phyloP scores from a whole-genome alignment of 2,797 vertebrate species.

The Tachyglossus aculeatus region DNA sequence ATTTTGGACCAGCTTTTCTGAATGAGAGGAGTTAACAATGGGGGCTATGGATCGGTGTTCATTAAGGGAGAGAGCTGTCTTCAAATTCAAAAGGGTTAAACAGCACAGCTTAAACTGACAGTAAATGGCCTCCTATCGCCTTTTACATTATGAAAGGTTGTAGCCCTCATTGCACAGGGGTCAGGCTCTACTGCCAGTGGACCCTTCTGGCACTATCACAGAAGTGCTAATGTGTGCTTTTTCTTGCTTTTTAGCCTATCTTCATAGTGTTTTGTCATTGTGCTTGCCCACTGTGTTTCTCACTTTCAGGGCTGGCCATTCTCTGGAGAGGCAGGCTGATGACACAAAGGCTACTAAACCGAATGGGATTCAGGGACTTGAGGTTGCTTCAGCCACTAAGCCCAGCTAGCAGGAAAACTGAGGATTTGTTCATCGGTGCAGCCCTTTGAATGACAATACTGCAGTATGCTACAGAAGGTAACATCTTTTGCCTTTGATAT shows the following conservation, averaged over 20 bases:
- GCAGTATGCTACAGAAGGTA: not conserved
- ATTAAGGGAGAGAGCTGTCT: not conserved
- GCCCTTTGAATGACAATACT: accelerated
- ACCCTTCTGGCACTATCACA: slow-evolving; percentile 53
- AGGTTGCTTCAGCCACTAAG: slow-evolving; percentile 45
- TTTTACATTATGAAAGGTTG: not conserved
- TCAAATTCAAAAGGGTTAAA: not conserved
- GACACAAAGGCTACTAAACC: slow-evolving; percentile 70
- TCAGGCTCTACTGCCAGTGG: slow-evolving; percentile 31
- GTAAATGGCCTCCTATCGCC: not conserved
- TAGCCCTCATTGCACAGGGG: slow-evolving; percentile 7
- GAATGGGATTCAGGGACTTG: slow-evolving; percentile 69
- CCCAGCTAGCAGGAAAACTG: not conserved
- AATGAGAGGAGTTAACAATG: not conserved
- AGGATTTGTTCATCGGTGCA: accelerated
- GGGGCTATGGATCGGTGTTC: not conserved
- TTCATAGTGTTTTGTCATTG: slow-evolving; percentile 61
- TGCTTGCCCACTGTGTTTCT: slow-evolving; percentile 61
- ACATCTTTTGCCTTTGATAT: not conserved
- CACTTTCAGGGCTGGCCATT: slow-evolving; percentile 63
- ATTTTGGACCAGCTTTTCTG: slow-evolving; percentile 16
- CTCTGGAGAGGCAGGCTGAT: slow-evolving; percentile 77
- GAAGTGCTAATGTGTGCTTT: slow-evolving; percentile 81
- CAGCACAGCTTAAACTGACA: not conserved
- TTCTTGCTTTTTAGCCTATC: slow-evolving; percentile 66